Evolutionary conservation across 53 echinoderm and acorn worm genomes (phyloP).

Genomic region (Paracentrotus lividus): DNA sequence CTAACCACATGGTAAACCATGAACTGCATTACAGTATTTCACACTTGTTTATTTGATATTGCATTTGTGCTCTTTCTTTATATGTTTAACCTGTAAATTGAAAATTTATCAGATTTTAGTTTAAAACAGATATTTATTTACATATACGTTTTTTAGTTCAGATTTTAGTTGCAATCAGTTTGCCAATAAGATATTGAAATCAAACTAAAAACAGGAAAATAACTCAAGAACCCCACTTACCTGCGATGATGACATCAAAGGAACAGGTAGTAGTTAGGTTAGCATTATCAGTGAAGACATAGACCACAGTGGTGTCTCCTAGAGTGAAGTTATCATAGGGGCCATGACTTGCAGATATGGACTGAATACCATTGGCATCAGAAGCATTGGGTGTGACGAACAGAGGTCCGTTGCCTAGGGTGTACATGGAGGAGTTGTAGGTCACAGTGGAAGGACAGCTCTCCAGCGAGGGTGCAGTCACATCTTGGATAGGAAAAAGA

Average conservation of each 20-base stretch:
- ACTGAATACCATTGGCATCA: conserved; percentile 48
- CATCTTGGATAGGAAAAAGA: conserved; percentile 18
- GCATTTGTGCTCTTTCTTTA: too few relatives aligned
- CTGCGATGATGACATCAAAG: conserved; percentile 69
- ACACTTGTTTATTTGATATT: too few relatives aligned
- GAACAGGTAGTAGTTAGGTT: conserved; percentile 53
- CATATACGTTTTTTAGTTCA: too few relatives aligned
- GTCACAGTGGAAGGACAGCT: not conserved
- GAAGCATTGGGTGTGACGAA: conserved; percentile 54
- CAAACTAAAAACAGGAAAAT: not conserved
- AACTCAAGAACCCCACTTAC: conserved; percentile 41
- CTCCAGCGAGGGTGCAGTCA: conserved; percentile 25
- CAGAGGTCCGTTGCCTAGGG: conserved; percentile 29
- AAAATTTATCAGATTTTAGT: too few relatives aligned
- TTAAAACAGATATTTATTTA: too few relatives aligned
- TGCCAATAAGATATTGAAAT: not conserved
- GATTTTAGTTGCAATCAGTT: too few relatives aligned
- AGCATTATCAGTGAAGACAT: conserved; percentile 73
- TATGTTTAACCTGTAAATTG: too few relatives aligned
- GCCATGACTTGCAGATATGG: conserved; percentile 13
- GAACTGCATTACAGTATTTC: too few relatives aligned
- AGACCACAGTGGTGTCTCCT: conserved; percentile 73
- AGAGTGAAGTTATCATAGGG: conserved; percentile 71
- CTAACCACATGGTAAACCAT: too few relatives aligned
- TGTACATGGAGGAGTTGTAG: conserved; percentile 40